These are phyloP conservation scores for Oceanodroma leucorhoa DNA, from an alignment of 2,797 vertebrate species.

Conservation along the genomic window DNA sequence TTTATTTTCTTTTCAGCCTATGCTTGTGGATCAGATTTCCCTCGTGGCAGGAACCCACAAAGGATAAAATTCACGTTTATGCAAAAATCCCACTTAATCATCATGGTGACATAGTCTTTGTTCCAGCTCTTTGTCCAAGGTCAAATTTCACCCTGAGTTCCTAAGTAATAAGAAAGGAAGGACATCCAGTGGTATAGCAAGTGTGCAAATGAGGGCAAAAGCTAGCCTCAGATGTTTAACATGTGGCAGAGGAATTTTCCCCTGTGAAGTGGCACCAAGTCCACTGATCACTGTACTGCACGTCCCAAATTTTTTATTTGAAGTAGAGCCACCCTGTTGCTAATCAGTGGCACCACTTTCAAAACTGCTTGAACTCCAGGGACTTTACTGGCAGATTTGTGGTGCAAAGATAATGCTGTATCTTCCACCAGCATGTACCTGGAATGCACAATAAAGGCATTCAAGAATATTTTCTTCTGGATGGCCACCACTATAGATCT, in stretches of 20 bases:
- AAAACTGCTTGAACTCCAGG: background rate
- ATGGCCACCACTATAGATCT: background rate
- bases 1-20: conserved; percentile 3
- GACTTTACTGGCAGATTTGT: background rate
- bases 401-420: background rate
- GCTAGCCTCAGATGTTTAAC: background rate
- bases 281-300: fast-evolving
- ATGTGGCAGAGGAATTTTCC: background rate
- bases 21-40: conserved; percentile 20
- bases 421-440: background rate
- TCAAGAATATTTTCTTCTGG: background rate
- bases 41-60: background rate
- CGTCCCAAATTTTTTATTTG: background rate
- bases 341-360: background rate
- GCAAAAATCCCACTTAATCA: conserved; percentile 37
- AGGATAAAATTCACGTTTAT: background rate
- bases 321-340: background rate
- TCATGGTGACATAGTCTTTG: conserved; percentile 17
- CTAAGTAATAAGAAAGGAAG: background rate
- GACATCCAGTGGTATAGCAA: background rate
- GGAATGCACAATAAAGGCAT: background rate
- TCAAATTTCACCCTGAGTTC: background rate
- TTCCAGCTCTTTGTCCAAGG: conserved; percentile 13
- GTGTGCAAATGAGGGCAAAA: background rate
- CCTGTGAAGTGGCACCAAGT: background rate